Base-by-base conservation (phyloP, 2,797 vertebrate species). In the Lates japonicus region DNA sequence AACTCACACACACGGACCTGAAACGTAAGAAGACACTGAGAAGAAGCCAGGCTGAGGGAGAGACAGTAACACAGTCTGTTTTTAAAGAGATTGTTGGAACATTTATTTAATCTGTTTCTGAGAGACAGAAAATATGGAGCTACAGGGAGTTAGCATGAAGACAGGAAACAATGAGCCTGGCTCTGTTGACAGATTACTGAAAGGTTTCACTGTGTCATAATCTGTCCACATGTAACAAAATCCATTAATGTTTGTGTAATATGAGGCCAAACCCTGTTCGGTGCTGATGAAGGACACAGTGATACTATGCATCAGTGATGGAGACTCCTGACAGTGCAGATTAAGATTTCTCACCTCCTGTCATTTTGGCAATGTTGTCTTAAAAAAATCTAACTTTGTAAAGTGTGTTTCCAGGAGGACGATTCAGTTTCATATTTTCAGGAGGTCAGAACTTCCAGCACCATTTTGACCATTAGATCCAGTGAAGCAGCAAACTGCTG, bases 401-500 rank as follows among this genome's bases (percentile, higher is more conserved):
- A 70, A 75, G 7, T 59, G 31, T 22, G 39, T 49, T 63, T 79
- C 20, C 8, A 7, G 60, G 17, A 29, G 8, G 20, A 41, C 33
- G 17, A 35, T 6, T 49, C 42, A 52, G 37, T 48, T 46, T 49
- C 57, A 17, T 70, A 14, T 74, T 73, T 67, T 76, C 19, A 54
- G 58, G 19, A 61, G 7, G 8, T 65, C 37, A 65, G 58, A 80
- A 12, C 10, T 62, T 80, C 49, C 55, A n/a, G 44, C 44, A 52
- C 35, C 60, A 51, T 37, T 58, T 42, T 0, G 1, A 60, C 85
- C 74, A 81, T 76, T 71, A 77, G 58, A 82, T 64, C 69, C 35
- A 79, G 54, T 70, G 63, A 87, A 51, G 60, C 81, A 65, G 82
- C 35, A 80, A 78, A 88, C 57, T 48, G 22, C 31, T 58, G 68